These are phyloP conservation scores for Brachionichthys hirsutus DNA, from an alignment of 2,113 vertebrate species.

Conservation along the genomic window DNA sequence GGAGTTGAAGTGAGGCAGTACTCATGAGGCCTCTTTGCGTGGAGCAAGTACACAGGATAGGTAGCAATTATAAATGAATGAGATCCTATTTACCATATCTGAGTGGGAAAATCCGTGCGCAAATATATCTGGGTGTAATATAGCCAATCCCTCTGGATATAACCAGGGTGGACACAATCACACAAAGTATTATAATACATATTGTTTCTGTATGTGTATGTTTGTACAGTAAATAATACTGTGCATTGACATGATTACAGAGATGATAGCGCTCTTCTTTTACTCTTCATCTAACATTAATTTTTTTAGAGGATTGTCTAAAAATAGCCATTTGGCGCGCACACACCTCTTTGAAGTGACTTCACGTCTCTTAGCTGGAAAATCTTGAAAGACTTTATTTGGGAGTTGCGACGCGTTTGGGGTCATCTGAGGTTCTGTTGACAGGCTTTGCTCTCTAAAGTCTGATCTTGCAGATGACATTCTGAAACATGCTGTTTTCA, in stretches of 20 bases:
- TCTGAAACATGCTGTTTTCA: slow-evolving; percentile 6
- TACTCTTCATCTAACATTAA: slow-evolving; percentile 19
- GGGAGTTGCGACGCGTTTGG: not conserved
- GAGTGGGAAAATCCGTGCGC: no score
- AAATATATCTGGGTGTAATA: no score
- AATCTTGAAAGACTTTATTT: slow-evolving; percentile 1
- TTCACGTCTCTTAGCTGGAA: slow-evolving; percentile 5
- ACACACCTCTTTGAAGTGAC: slow-evolving; percentile 24
- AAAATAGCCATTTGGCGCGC: slow-evolving; percentile 45
- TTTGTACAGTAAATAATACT: no score
- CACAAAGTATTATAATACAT: no score
- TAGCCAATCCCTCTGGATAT: not conserved
- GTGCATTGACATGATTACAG: slow-evolving; percentile 1
- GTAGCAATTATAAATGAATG: not conserved
- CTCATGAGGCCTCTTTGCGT: not conserved
- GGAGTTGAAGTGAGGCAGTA: no score
- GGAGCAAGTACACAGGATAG: not conserved
- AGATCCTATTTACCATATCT: no score
- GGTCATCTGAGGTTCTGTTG: not conserved
- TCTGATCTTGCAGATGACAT: not conserved
- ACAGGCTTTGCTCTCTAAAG: slow-evolving; percentile 1
- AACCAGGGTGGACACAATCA: not conserved
- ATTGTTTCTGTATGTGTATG: no score
- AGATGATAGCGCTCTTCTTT: slow-evolving; percentile 23
- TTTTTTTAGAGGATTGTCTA: slow-evolving; percentile 12